A percentile compares a stretch with the other conserved stretches of the same genome.
Evolutionary conservation across 2,113 vertebrate species (phyloP).

Genomic region (Porphyrio hochstetteri): DNA sequence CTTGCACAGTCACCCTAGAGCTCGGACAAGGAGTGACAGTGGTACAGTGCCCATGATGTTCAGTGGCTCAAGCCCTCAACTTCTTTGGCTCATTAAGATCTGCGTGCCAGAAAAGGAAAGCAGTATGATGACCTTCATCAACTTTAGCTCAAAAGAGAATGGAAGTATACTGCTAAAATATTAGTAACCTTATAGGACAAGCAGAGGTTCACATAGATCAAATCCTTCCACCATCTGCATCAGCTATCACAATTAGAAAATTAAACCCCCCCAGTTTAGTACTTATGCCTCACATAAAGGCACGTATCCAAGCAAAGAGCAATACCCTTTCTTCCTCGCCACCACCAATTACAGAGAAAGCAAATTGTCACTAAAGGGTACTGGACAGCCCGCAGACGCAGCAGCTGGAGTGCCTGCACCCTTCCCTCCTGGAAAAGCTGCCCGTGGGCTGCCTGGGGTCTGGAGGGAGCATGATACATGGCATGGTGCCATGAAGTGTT

Average conservation of each 20-base stretch:
- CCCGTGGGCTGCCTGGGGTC: background rate
- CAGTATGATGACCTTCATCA: background rate
- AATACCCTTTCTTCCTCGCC: background rate
- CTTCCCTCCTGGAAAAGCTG: no score
- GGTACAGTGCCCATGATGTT: background rate
- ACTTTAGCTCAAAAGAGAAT: background rate
- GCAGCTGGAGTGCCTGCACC: background rate
- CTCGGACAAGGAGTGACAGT: rapidly evolving
- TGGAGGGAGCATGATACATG: rapidly evolving
- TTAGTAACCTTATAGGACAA: background rate
- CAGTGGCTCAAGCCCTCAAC: background rate
- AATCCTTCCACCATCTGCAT: background rate
- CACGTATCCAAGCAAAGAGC: background rate
- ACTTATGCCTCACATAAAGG: background rate
- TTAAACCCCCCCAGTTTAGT: background rate
- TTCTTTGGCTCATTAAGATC: background rate
- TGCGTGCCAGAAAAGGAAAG: background rate
- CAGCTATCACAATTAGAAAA: background rate
- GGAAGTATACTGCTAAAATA: background rate
- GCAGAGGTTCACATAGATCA: background rate
- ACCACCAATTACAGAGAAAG: background rate
- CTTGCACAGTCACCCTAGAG: background rate
- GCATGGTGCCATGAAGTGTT: rapidly evolving
- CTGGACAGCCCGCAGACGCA: background rate
- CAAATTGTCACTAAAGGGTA: background rate